A percentile compares a stretch with the other conserved stretches of the same genome.
phyloP scores from a whole-genome alignment of 2,888 invertebrate species.

The Pachycephus smyrnensis region DNA sequence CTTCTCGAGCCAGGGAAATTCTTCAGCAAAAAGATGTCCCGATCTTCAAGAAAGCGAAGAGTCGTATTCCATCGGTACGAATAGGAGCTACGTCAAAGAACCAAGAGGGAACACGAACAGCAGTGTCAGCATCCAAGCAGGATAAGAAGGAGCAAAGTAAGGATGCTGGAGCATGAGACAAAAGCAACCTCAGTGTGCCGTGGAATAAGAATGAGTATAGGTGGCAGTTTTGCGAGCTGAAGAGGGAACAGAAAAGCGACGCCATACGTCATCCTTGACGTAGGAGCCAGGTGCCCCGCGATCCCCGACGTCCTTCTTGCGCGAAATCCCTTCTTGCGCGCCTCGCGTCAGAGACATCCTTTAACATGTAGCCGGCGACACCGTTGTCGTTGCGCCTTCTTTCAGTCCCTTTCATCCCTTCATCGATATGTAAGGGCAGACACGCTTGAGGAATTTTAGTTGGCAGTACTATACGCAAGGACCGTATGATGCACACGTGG shows the following conservation, averaged over 20 bases:
- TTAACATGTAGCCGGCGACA: conserved; percentile 53
- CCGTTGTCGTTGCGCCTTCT: conserved; percentile 31
- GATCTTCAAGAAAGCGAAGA: no score
- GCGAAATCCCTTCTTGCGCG: conserved; percentile 49
- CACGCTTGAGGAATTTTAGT: conserved; percentile 63
- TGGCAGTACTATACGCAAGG: conserved; percentile 36
- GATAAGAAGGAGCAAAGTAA: neutral
- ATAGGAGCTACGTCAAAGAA: no score
- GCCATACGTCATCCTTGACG: conserved; percentile 60
- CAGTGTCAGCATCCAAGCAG: no score
- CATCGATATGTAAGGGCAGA: conserved; percentile 62
- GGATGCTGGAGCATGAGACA: conserved; percentile 1
- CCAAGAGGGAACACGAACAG: no score
- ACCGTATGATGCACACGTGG: no score
- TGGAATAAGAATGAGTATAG: conserved; percentile 49
- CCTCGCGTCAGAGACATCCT: conserved; percentile 45
- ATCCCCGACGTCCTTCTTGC: conserved; percentile 38
- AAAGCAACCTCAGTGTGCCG: conserved; percentile 26
- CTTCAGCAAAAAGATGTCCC: conserved; percentile 35
- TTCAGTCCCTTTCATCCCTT: conserved; percentile 32
- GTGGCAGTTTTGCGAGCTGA: conserved; percentile 38
- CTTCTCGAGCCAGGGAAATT: conserved; percentile 40
- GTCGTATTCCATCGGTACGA: no score
- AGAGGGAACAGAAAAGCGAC: conserved; percentile 16
- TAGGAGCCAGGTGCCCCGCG: conserved; percentile 47